Evolutionary conservation across 2,113 vertebrate genomes (phyloP), one percentile per base, ranked within the genome.

Genomic region (Gymnorhina tibicen): DNA sequence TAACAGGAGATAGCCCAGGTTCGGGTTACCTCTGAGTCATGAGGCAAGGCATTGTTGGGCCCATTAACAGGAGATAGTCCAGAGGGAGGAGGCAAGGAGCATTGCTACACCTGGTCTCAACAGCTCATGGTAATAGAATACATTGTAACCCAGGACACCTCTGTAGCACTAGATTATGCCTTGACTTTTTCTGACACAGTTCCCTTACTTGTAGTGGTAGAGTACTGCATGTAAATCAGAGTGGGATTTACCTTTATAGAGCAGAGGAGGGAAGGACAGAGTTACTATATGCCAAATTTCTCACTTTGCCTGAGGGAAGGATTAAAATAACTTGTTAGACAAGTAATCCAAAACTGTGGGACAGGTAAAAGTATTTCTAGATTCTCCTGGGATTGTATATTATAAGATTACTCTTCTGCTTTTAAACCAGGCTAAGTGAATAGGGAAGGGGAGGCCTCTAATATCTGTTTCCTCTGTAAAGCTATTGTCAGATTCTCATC

Each of bases 291-390:
- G 76, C 81, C n/a, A 64, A 64, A 92, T 91, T 91, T 85, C 56
- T 95, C 69, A 41, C 73, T 91, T 95, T 70, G 68, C 84, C 73
- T 53, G 24, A 58, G 44, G 83, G 79, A 70, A 1, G 4, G 68
- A 92, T 95, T 86, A 93, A 96, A 94, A 91, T 84, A 92, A 91
- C 0, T 88, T 93, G 84, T 75, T 91, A 75, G 72, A 89, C 60
- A 81, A 87, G 52, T 81, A 93, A 81, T 75, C 30, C 39, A 92
- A 91, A 93, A 52, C 68, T 89, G 33, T 47, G 26, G 83, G 33
- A 60, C 58, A 78, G 52, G 64, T 91, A 46, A 42, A 95, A 89
- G 17, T 81, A 81, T 92, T 89, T 95, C 52, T 92, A 85, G 52
- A 81, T 58, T 69, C 55, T 93, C 56, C 42, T 81, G 73, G 60